phyloP scores from a whole-genome alignment of 1,140 invertebrate genomes.

The Halyomorpha halys region DNA sequence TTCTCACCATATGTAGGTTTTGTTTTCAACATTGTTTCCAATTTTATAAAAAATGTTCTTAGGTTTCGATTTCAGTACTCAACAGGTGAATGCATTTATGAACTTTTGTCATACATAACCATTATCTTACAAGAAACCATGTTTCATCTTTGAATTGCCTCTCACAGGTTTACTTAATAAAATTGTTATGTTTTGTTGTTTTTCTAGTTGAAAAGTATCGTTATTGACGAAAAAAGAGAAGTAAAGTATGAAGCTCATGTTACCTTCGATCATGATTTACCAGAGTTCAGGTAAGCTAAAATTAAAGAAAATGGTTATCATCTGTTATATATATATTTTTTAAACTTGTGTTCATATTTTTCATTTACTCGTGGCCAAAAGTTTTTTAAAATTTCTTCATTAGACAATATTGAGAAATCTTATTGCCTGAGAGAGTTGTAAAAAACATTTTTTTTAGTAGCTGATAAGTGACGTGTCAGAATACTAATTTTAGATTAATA shows the following conservation, averaged over 20 bases:
- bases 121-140: no score
- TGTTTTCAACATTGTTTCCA: no score
- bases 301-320: background rate
- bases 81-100: conserved; percentile 47
- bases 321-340: background rate
- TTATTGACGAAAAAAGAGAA: conserved; percentile 63
- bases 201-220: conserved; percentile 77
- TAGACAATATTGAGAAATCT: no score
- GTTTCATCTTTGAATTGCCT: background rate
- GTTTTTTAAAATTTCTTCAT: no score
- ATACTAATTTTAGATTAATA: no score
- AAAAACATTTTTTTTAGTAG: no score
- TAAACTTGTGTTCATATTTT: no score
- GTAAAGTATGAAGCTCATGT: conserved; percentile 69
- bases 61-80: conserved; percentile 70
- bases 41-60: conserved; percentile 40
- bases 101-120: no score
- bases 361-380: no score
- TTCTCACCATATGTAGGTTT: no score
- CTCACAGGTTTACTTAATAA: conserved; percentile 4
- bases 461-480: no score
- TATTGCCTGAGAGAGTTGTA: no score
- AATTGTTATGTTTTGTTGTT: conserved; percentile 31
- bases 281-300: conserved; percentile 68
- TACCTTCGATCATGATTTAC: conserved; percentile 80